phyloP scores from a whole-genome alignment of 2,888 invertebrate genomes.

The Nemapogon koenigi region DNA sequence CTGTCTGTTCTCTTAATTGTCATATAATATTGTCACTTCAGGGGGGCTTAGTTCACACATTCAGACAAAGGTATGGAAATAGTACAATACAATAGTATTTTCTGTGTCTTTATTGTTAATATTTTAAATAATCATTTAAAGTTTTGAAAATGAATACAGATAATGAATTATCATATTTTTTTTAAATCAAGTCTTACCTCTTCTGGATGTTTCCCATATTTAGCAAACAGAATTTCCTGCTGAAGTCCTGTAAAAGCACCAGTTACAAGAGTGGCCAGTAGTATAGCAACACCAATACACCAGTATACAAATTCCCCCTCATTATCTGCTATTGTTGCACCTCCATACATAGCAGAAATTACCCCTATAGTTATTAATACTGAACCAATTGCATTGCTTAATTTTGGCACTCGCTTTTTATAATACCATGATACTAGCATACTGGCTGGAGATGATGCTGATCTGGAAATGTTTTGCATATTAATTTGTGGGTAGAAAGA shows the following conservation, averaged over 20 bases:
- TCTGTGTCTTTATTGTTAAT: too few relatives aligned
- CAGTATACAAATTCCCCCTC: constrained; percentile 39
- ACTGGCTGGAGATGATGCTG: constrained; percentile 51
- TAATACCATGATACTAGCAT: constrained; percentile 47
- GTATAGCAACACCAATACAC: constrained; percentile 43
- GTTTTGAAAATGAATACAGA: too few relatives aligned
- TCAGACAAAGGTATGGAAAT: too few relatives aligned
- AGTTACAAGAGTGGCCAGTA: constrained; percentile 36
- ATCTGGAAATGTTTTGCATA: too few relatives aligned
- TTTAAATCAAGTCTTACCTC: too few relatives aligned
- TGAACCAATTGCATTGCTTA: constrained; percentile 40
- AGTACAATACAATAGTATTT: too few relatives aligned
- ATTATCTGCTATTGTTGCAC: constrained; percentile 34
- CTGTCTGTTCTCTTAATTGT: too few relatives aligned
- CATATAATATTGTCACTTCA: too few relatives aligned
- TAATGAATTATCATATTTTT: too few relatives aligned
- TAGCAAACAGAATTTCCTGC: constrained; percentile 44
- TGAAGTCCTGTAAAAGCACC: constrained; percentile 52
- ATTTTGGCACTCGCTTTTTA: constrained; percentile 36
- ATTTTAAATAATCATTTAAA: too few relatives aligned
- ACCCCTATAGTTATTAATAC: constrained; percentile 44
- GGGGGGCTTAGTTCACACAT: too few relatives aligned
- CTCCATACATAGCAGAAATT: constrained; percentile 39
- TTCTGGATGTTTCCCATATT: constrained; percentile 52
- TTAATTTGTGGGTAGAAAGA: too few relatives aligned